Conservation (phyloP, 2,113 vertebrate genomes). For the Proteles cristata region DNA sequence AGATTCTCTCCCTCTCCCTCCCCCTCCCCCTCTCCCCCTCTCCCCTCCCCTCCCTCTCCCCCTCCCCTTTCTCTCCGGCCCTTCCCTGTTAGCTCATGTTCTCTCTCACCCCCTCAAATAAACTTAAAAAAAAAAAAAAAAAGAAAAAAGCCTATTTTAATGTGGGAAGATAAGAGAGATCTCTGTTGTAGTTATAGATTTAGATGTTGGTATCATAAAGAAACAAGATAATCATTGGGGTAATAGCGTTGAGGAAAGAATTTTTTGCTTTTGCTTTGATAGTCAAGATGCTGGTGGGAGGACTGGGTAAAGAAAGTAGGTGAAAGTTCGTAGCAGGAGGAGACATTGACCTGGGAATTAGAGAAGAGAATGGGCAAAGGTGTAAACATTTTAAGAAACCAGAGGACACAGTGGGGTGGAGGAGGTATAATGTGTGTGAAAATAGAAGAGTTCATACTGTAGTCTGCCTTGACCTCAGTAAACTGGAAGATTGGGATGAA, state of each 20-base stretch:
- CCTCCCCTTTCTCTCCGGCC: too few relatives aligned
- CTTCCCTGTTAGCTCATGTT: too few relatives aligned
- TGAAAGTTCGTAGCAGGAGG: not conserved
- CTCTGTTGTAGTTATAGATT: not conserved
- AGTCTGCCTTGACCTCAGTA: not conserved
- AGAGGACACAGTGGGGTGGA: not conserved
- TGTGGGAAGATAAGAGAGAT: not conserved
- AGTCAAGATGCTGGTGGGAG: not conserved
- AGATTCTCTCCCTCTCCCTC: too few relatives aligned
- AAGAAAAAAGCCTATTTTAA: not conserved
- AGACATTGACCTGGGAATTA: not conserved
- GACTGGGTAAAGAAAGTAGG: not conserved
- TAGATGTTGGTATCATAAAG: not conserved
- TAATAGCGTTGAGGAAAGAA: not conserved
- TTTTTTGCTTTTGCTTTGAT: slow-evolving; percentile 22
- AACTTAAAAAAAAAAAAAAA: too few relatives aligned
- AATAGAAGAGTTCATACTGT: not conserved
- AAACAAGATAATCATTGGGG: not conserved
- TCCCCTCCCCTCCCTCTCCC: too few relatives aligned
- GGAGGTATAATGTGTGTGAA: not conserved
- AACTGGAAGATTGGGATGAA: not conserved
- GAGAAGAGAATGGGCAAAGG: not conserved
- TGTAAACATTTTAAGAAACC: not conserved
- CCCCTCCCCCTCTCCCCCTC: too few relatives aligned
- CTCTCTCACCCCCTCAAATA: too few relatives aligned